phyloP scores from a whole-genome alignment of 2,113 vertebrate genomes.

The Mormoops blainvillei region DNA sequence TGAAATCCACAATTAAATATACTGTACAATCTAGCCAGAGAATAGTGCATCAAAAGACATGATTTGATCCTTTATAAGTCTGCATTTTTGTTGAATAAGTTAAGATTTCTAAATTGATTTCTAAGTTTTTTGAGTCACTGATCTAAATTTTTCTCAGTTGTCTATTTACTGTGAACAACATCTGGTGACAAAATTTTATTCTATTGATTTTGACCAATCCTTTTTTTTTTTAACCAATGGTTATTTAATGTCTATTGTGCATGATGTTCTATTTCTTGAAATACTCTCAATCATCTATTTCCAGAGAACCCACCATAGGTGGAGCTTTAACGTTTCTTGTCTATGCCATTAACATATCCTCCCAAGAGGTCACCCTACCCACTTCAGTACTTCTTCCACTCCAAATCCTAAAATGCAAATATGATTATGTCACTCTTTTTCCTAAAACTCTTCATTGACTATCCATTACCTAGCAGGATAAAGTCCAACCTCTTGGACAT shows the following conservation, averaged over 20 bases:
- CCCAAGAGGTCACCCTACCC: neutral
- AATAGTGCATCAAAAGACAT: neutral
- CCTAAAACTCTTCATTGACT: neutral
- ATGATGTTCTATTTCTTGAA: neutral
- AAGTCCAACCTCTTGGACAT: neutral
- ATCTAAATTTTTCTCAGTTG: neutral
- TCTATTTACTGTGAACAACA: neutral
- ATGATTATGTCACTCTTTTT: neutral
- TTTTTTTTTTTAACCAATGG: neutral
- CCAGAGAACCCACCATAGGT: neutral
- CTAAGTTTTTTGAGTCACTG: neutral
- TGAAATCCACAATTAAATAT: neutral
- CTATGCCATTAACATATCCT: neutral
- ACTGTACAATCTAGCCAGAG: neutral
- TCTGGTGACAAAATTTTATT: neutral
- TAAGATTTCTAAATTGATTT: neutral
- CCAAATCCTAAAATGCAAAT: neutral
- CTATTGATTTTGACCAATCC: neutral
- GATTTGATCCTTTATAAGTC: neutral
- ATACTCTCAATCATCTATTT: neutral
- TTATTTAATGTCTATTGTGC: neutral
- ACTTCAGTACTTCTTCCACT: neutral
- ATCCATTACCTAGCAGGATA: neutral
- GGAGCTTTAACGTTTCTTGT: neutral
- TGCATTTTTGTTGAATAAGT: neutral